A percentile compares a stretch with the other conserved stretches of the same genome.
Evolutionary conservation across 2,113 vertebrate species (phyloP).

Genomic region (Camelus dromedarius): DNA sequence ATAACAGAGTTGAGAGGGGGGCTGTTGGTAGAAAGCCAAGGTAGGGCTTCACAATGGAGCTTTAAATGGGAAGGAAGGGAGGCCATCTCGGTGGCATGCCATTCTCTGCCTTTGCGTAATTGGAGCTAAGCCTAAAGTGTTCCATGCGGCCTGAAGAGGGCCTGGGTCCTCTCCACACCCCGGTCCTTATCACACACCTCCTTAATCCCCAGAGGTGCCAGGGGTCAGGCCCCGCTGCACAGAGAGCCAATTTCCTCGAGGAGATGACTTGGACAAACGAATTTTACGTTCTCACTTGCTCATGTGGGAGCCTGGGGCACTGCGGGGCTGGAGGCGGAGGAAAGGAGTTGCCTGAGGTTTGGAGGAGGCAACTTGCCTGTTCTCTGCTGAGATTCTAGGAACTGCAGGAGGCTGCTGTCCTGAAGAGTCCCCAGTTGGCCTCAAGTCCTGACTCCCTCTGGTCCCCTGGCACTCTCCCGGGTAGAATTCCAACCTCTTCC

Average conservation of each 20-base stretch:
- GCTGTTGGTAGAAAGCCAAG: neutral
- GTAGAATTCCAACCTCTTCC: conserved; percentile 2
- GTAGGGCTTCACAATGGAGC: neutral
- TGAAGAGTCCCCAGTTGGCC: neutral
- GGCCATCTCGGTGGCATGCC: neutral
- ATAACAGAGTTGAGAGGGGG: neutral
- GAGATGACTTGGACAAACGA: conserved; percentile 24
- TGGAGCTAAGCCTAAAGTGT: neutral
- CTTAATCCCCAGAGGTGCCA: neutral
- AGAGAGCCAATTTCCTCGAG: neutral
- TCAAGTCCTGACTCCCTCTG: neutral
- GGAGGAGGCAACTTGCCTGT: neutral
- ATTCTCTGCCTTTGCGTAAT: neutral
- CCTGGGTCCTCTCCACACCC: neutral
- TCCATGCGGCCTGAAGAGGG: neutral
- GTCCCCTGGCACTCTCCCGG: neutral
- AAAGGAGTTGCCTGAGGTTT: neutral
- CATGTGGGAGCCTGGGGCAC: neutral
- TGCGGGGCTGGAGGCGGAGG: neutral
- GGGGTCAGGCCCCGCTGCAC: neutral
- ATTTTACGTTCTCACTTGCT: conserved; percentile 11
- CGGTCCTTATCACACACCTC: neutral
- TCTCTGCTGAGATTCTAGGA: conserved; percentile 32
- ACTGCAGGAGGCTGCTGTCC: neutral
- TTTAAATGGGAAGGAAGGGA: conserved; percentile 11